These are phyloP conservation scores for Drosophila punjabiensis DNA, from an alignment of 1,140 invertebrate genomes.

Conservation along the genomic window DNA sequence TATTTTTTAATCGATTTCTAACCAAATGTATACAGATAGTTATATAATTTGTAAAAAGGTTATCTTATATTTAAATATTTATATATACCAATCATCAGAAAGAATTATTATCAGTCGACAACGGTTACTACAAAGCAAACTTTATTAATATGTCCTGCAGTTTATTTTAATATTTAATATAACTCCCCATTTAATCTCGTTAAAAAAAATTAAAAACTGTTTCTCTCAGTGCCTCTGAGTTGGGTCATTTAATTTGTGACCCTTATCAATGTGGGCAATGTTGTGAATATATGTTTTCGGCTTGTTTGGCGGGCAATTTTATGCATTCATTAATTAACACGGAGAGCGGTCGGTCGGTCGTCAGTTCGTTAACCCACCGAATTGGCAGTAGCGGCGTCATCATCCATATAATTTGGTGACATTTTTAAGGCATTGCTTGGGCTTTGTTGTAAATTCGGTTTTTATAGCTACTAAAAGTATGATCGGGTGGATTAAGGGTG, in stretches of 20 bases:
- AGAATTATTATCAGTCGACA: too few species aligned
- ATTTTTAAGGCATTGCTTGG: constrained; percentile 39
- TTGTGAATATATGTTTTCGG: constrained; percentile 71
- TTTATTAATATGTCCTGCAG: too few species aligned
- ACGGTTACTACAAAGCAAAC: too few species aligned
- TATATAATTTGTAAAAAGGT: too few species aligned
- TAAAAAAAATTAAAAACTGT: not conserved
- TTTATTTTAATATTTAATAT: not conserved
- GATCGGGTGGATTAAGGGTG: constrained; percentile 47
- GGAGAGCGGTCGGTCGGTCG: constrained; percentile 1
- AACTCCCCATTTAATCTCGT: not conserved
- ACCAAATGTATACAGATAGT: too few species aligned
- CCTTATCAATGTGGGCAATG: constrained; percentile 73
- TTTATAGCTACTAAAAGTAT: constrained; percentile 57
- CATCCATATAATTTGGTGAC: constrained; percentile 50
- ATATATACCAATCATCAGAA: too few species aligned
- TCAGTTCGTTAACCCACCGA: constrained; percentile 76
- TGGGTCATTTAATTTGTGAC: constrained; percentile 67
- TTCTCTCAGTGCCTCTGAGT: constrained; percentile 5
- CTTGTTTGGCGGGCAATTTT: constrained; percentile 55
- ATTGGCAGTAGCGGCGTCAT: constrained; percentile 21
- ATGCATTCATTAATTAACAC: constrained; percentile 75
- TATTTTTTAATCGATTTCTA: too few species aligned
- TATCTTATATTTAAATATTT: too few species aligned
- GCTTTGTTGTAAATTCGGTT: constrained; percentile 61